phyloP scores from a whole-genome alignment of 2,113 vertebrate genomes.

The Phylloscopus whistleri region DNA sequence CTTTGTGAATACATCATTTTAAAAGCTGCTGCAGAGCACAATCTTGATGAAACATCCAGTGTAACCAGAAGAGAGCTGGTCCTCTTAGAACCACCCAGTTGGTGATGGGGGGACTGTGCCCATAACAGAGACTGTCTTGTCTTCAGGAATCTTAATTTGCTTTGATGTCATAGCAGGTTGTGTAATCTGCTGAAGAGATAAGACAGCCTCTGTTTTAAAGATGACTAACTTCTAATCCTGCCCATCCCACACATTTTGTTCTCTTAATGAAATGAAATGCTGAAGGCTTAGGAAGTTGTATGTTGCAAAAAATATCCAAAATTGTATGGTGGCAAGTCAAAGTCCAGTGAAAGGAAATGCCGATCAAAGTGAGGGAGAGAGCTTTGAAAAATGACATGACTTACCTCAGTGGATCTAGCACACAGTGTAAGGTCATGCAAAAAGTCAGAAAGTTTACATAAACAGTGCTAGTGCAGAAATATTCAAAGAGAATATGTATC shows the following conservation, averaged over 20 bases:
- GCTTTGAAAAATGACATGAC: not conserved
- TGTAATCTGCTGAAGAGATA: constrained; percentile 43
- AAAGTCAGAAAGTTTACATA: not conserved
- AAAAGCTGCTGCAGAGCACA: not conserved
- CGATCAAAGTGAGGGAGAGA: not conserved
- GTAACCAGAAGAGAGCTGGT: not conserved
- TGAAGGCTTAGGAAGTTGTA: not conserved
- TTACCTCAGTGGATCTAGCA: not conserved
- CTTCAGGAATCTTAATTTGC: not conserved
- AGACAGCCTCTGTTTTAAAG: not conserved
- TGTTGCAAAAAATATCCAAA: not conserved
- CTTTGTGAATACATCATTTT: not conserved
- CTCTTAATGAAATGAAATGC: not conserved
- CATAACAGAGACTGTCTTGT: not conserved
- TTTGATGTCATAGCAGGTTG: constrained; percentile 31
- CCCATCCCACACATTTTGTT: not conserved
- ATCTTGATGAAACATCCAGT: not conserved
- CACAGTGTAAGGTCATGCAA: not conserved
- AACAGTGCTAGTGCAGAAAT: not conserved
- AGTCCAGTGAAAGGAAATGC: not conserved
- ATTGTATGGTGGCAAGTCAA: not conserved
- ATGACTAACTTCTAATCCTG: constrained; percentile 12
- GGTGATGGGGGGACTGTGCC: not conserved
- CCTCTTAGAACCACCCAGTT: not conserved
- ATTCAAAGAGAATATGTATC: fast-evolving